Evolutionary conservation across 2,888 invertebrate genomes (phyloP).

Genomic region (Allygus modestus): DNA sequence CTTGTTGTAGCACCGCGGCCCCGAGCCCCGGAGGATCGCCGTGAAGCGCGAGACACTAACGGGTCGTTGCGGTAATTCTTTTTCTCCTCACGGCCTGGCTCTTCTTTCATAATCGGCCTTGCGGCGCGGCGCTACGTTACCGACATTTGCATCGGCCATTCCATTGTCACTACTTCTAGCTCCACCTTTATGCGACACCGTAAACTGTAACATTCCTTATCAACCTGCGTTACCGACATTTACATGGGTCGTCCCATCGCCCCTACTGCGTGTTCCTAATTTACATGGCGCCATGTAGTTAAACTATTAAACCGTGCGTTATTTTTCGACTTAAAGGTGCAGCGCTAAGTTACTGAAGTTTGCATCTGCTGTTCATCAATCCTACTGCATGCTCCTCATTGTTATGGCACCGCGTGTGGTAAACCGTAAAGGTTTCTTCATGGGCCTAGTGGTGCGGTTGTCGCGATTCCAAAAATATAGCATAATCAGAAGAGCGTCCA

Average conservation of each 20-base stretch:
- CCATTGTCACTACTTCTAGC: slow-evolving; percentile 6
- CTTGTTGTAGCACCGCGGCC: not conserved
- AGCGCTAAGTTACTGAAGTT: no score
- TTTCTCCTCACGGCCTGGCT: slow-evolving; percentile 30
- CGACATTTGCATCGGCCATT: slow-evolving; percentile 35
- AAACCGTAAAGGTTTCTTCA: no score
- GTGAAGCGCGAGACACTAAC: slow-evolving; percentile 23
- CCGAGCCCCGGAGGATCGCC: not conserved
- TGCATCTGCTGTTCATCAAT: no score
- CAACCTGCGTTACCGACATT: not conserved
- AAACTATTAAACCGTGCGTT: no score
- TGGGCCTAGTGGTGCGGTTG: no score
- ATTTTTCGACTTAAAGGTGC: no score
- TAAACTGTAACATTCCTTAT: not conserved
- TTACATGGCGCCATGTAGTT: no score
- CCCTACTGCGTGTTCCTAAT: not conserved
- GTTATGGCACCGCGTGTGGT: no score
- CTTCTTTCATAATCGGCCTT: slow-evolving; percentile 43
- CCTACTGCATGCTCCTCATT: no score
- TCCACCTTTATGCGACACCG: not conserved
- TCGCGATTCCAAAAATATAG: no score
- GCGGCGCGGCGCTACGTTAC: slow-evolving; percentile 24
- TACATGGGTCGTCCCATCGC: no score
- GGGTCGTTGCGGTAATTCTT: slow-evolving; percentile 41
- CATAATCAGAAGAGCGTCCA: no score